Evolutionary conservation across 1,140 invertebrate species (phyloP), one percentile per base, ranked within the genome.

Genomic region (Samia ricini): DNA sequence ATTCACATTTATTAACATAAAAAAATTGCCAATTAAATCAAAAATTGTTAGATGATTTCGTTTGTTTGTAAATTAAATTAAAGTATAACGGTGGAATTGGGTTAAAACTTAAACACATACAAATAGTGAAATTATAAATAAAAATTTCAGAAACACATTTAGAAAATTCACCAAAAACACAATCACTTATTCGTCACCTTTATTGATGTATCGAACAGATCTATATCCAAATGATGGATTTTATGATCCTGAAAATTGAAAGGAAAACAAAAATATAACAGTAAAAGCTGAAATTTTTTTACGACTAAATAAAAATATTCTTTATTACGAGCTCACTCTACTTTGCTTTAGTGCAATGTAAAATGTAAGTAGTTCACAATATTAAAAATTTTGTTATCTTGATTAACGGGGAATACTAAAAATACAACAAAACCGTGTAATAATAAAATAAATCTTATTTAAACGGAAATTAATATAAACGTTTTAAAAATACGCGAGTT

Each of bases 141-240:
- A 42, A 42, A 10, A 42, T 15, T 42, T 42, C 33, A 42, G 33
- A 42, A 42, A 42, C 15, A 15, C 12, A 42, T 42, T 8, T 42
- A 15, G 33, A 42, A 15, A 10, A 42, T 15, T 5, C 33, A 42
- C n/a, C n/a, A 42, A 42, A 42, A 42, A 15, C 7, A 3, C 33
- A 12, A 29, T 73, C 69, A 74, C 68, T 71, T 68, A 83, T 78
- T 75, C 26, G 60, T 88, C 84, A 89, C 87, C 87, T 89, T 89
- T 58, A 89, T 89, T 59, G 83, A 88, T 18, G 82, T 81, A 75
- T 89, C 85, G 75, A 88, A 88, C 55, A 84, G 81, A 74, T 89
- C 83, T 76, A 88, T 88, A 63, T 88, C 83, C 48, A 68, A 72
- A 15, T 77, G 76, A 51, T 71, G 73, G 64, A 88, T 86, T 36